Evolutionary conservation across 2,113 vertebrate species (phyloP), one percentile per base, ranked within the genome.

Genomic region (Falco punctatus): DNA sequence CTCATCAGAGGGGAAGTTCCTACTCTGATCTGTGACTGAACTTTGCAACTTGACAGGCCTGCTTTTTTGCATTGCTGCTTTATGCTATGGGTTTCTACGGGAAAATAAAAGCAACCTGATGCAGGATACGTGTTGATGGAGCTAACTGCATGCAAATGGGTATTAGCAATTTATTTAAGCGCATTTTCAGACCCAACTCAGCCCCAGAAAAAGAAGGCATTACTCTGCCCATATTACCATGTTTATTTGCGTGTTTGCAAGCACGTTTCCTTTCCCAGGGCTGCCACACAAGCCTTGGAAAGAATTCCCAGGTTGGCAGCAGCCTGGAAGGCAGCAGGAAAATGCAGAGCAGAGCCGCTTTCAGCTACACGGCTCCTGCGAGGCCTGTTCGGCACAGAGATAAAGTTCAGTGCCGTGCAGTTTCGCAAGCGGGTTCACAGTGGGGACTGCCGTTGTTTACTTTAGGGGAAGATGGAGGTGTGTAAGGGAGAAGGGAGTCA

Each of bases 381-480:
- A 74, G 58, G 57, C 81, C 90, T 14, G 6, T 8, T 79, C 52
- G 2, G 40, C 2, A 1, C 70, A n/a, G 61, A 93, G 88, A 86
- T 94, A 72, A 83, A 96, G 91, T 77, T 74, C 88, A 88, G 89
- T 11, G 66, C 54, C 3, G 2, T 5, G 73, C 2, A 5, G 62
- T 96, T 92, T 96, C 38, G 62, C 93, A 97, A 96, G 48, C 0
- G 64, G 71, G 94, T 86, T 97, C 97, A 88, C 85, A 15, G 77
- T 33, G 81, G 78, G 90, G 88, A 42, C 81, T 75, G 85, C 81
- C 5, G 44, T 33, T 97, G 97, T 97, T 98, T 97, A 95, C 94
- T 93, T 94, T 73, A 62, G 69, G 94, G 58, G 35, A 86, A 94
- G 91, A 94, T n/a, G 81, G 77, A 88, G 81, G 62, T 57, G 11